Evolutionary conservation across 2,113 vertebrate genomes (phyloP), one percentile per base, ranked within the genome.

Genomic region (Acrocephalus arundinaceus): DNA sequence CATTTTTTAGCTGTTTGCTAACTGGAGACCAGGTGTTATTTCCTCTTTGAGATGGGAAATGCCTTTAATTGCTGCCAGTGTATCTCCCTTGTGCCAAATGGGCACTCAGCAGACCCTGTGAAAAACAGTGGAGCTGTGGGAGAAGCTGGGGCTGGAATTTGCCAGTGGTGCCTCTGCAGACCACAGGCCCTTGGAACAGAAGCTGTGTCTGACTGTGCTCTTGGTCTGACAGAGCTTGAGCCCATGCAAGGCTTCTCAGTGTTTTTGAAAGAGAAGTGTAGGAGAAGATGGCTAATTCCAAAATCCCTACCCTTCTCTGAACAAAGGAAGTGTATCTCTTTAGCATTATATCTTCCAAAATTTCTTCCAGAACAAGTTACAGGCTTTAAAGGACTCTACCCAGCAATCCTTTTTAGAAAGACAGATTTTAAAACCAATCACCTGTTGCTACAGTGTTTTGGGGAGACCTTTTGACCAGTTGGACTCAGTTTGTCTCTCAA

Each of bases 1-100:
- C 90, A 72, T 76, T 95, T 92, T 89, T 75, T 83, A 93, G 57
- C 90, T 94, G 92, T 94, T 96, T 94, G 94, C 94, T 96, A 96
- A 96, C 93, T 87, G 86, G 45, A 94, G 76, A 85, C 92, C 75
- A 87, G 92, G 96, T 95, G 96, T 76, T 94, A 94, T 87, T 97
- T 96, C 88, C 95, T 92, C 86, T 65, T 52, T 30, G 88, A 81
- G 83, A 90, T 43, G 80, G 61, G 80, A 95, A 96, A 85, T 85
- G 65, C 86, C 88, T 75, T 90, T 87, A 92, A 89, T 35, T 92
- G 66, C 67, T 24, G 70, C 80, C 2, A 20, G 28, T 58, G 79
- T 28, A 87, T 87, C 65, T 81, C 76, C 65, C 61, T 75, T 1
- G 0, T 95, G 90, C 82, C 88, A 78, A 87, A 95, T 0, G 23